Conservation (phyloP, 2,888 invertebrate genomes). For the Subacronicta megacephala region DNA sequence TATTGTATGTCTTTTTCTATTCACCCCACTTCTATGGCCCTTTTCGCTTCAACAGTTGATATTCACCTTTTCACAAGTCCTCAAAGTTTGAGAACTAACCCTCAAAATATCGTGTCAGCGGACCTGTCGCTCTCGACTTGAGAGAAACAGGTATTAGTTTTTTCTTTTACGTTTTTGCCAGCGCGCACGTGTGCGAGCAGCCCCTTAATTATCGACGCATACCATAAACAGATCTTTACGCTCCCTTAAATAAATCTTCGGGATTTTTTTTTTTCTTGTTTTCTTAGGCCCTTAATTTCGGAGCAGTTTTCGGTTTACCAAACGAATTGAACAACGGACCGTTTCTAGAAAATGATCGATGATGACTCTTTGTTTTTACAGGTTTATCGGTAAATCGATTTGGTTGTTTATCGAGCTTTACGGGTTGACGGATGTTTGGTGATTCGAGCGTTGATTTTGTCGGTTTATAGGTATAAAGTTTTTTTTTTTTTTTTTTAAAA, state of each 20-base stretch:
- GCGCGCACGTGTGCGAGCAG: conserved; percentile 86
- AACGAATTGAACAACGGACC: conserved; percentile 68
- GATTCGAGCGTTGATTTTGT: conserved; percentile 49
- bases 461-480: conserved; percentile 33
- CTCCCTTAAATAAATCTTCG: conserved; percentile 89
- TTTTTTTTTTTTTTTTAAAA: too few species aligned
- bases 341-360: conserved; percentile 78
- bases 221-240: conserved; percentile 90
- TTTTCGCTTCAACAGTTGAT: background rate
- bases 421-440: conserved; percentile 64
- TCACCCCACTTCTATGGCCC: background rate
- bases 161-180: conserved; percentile 85
- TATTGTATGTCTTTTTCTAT: background rate
- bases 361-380: conserved; percentile 85
- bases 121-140: conserved; percentile 85
- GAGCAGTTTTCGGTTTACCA: conserved; percentile 83
- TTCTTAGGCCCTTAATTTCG: conserved; percentile 85
- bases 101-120: conserved; percentile 82
- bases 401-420: conserved; percentile 67
- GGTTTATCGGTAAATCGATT: conserved; percentile 76
- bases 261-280: conserved; percentile 80
- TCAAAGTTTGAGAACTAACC: conserved; percentile 74
- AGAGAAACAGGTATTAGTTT: conserved; percentile 86
- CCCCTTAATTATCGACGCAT: conserved; percentile 90
- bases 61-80: background rate